phyloP scores from a whole-genome alignment of 2,113 vertebrate species.

The Neodontobutis hainanensis region DNA sequence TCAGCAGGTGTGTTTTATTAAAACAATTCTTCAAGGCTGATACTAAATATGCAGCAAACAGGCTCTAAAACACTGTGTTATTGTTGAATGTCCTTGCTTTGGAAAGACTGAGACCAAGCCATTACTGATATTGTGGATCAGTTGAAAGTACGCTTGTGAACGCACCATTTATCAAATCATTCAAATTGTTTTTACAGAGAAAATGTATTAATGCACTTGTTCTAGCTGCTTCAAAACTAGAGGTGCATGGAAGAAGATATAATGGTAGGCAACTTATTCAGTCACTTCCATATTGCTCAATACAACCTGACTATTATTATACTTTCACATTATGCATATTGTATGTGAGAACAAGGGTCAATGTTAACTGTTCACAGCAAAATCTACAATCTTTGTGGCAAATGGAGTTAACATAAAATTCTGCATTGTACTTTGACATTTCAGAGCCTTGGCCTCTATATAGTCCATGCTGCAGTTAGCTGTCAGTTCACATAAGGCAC shows the following conservation, averaged over 20 bases:
- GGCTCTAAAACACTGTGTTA: not conserved
- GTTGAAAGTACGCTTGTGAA: too few species aligned
- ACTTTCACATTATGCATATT: not conserved
- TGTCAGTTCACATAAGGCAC: conserved; percentile 19
- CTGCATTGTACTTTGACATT: conserved; percentile 3
- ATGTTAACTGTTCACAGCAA: not conserved
- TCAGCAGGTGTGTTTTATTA: conserved; percentile 10
- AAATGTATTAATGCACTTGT: not conserved
- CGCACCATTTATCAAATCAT: not conserved
- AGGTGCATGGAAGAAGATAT: not conserved
- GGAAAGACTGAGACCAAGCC: not conserved
- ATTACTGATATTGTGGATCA: not conserved
- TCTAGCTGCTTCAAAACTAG: not conserved
- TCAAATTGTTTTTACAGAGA: too few species aligned
- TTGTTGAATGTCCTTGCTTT: not conserved
- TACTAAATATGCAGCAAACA: not conserved
- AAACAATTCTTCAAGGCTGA: conserved; percentile 8
- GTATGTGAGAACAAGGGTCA: not conserved
- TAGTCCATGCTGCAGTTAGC: conserved; percentile 9
- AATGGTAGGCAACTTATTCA: not conserved
- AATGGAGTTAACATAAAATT: conserved; percentile 14
- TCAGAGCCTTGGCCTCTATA: conserved; percentile 2
- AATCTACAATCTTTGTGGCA: conserved; percentile 2
- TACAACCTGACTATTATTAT: not conserved
- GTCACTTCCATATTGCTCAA: not conserved